These are phyloP conservation scores for Coelopa pilipes DNA, from an alignment of 2,888 invertebrate genomes.

Conservation along the genomic window DNA sequence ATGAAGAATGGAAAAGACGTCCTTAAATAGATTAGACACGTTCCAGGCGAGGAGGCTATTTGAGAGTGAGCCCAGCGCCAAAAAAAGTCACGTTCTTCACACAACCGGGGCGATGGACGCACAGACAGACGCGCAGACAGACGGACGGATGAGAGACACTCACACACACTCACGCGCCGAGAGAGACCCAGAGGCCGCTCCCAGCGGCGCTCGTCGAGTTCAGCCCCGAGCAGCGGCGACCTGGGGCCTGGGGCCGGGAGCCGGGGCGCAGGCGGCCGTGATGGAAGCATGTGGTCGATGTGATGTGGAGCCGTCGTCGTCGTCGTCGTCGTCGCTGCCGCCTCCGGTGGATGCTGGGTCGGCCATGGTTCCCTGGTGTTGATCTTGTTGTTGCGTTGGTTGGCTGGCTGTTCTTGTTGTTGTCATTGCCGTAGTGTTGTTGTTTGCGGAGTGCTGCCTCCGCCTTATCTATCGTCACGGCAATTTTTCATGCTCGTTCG, in stretches of 20 bases:
- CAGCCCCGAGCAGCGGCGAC: no score
- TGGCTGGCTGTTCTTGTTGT: not conserved
- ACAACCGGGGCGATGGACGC: not conserved
- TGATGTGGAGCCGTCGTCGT: no score
- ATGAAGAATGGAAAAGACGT: not conserved
- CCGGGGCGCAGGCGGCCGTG: no score
- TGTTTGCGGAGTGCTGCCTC: not conserved
- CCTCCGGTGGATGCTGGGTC: no score
- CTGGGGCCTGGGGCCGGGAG: no score
- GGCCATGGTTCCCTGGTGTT: no score
- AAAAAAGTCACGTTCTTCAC: slow-evolving; percentile 29
- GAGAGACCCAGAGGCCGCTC: no score
- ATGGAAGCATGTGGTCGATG: no score
- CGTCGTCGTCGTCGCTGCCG: no score
- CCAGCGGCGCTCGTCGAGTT: no score
- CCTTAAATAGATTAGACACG: slow-evolving; percentile 29
- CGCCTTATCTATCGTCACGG: slow-evolving; percentile 22
- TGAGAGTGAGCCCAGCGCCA: slow-evolving; percentile 17
- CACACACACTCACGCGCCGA: not conserved
- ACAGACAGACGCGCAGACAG: not conserved
- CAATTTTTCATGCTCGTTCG: slow-evolving; percentile 25
- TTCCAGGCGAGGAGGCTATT: slow-evolving; percentile 21
- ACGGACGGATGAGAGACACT: not conserved
- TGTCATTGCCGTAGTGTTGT: not conserved
- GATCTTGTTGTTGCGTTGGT: no score